Base-by-base conservation (phyloP, 1,140 invertebrate species). In the Trigoniulus corallinus region DNA sequence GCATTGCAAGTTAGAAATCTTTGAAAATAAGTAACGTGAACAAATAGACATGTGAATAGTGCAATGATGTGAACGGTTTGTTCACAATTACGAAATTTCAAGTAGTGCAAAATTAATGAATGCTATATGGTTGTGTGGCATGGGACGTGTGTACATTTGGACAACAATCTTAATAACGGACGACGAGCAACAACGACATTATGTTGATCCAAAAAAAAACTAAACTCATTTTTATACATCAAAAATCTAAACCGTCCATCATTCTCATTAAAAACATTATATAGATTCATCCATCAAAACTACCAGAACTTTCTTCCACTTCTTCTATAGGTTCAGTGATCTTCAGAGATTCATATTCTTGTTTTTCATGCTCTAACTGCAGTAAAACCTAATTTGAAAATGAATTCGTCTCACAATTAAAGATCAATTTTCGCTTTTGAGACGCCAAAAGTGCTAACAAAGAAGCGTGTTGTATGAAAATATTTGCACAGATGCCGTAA, bases 271-370 rank as follows among this genome's bases (percentile, higher is more conserved):
- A 39, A 39, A 13, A 39, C n/a, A n/a, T n/a, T n/a, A n/a, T n/a
- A n/a, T n/a, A n/a, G n/a, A n/a, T 34, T 34, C 29, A 34, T 7
- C 7, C 29, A 34, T 34, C 29, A 34, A 34, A 34, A 34, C 29
- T 34, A 7, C 18, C 42, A 39, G 37, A 13, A 44, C 24, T 26
- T 25, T 53, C 49, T 21, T 53, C 52, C 4, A 37, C 50, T 52
- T 53, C 52, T 45, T 52, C 50, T 44, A 53, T 53, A 13, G 47
- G 23, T 27, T 53, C 52, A 15, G 52, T 18, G 45, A 52, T 41
- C 2, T 26, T 0, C 18, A 20, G n/a, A 37, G 40, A 42, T 22
- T 23, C 41, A 3, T 12, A 37, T 7, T 42, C 27, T 37, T 43
- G 18, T 23, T 39, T 18, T 24, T 52, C 49, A 4, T 45, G 4